Base-by-base conservation (phyloP, 2,888 invertebrate genomes). In the Cataglyphis albicans region DNA sequence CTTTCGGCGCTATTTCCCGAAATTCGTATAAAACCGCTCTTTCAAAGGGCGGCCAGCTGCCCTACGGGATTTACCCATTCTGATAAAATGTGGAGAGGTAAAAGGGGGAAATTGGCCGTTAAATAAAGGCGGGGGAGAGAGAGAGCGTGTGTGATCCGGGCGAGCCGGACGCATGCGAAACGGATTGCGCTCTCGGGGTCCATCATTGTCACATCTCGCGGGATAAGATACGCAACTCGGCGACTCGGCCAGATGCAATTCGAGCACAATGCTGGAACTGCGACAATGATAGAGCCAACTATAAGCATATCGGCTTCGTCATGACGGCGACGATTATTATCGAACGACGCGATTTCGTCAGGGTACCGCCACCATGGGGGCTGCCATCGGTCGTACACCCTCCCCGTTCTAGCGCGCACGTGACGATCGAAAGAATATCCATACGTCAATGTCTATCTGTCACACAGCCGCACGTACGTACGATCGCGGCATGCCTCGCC, bases 361-460 rank as follows among this genome's bases (percentile, higher is more conserved):
- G 70, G 38, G 35, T 38, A 61, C 67, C 10, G 21, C 15, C 38
- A 57, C 32, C 48, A 9, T 38, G 18, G n/a, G 48, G 48, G 35
- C 15, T 48, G 7, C 6, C 32, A 68, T 32, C 32, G 6, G 32
- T 35, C 9, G 18, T 32, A 32, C 32, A 32, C 6, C 32, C 18
- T 21, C 38, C 25, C 18, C 41, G 35, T 9, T 15, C n/a, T 25
- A 25, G 18, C 35, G 9, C 25, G 57, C 52, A 55, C 61, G 67
- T 72, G 67, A 81, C 64, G 57, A 81, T 44, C 55, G 21, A 29
- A 52, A 52, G 81, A 81, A 73, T 83, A 52, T 52, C 48, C 76
- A 48, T 85, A 81, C 59, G 63, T 82, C 83, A 85, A 83, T 75
- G 85, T 74, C 78, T 63, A 5, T 73, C 57, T 32, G 32, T 32